Conservation (phyloP, 1,140 invertebrate genomes). For the Zophobas morio region DNA sequence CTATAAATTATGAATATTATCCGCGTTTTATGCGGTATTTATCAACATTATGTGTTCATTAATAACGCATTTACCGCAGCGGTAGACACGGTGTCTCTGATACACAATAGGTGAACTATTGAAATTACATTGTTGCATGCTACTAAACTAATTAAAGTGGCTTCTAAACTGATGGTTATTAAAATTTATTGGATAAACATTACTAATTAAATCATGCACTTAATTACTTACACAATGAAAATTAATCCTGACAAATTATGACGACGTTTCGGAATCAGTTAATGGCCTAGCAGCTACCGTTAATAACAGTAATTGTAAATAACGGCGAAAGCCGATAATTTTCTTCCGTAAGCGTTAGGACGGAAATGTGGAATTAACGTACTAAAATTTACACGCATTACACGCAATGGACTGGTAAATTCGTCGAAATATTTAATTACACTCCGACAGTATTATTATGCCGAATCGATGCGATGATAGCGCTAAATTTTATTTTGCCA, state of each 20-base stretch:
- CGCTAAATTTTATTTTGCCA: conserved; percentile 4
- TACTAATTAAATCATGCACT: conserved; percentile 43
- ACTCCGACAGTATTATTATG: too few relatives aligned
- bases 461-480: background rate
- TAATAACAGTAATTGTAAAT: conserved; percentile 5
- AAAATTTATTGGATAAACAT: conserved; percentile 47
- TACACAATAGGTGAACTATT: conserved; percentile 33
- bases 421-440: too few relatives aligned
- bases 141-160: conserved; percentile 44
- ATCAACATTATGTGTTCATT: conserved; percentile 33
- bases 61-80: conserved; percentile 19
- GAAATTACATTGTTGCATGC: conserved; percentile 35
- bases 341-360: background rate
- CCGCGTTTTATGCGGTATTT: conserved; percentile 29
- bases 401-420: too few relatives aligned
- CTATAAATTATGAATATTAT: conserved; percentile 35
- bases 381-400: background rate
- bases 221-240: conserved; percentile 39
- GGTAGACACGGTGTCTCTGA: conserved; percentile 29
- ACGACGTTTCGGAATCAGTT: conserved; percentile 9
- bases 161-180: conserved; percentile 46
- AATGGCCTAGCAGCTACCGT: conserved; percentile 4
- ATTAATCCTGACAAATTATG: conserved; percentile 38
- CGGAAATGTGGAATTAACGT: background rate
- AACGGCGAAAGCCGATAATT: background rate